Percentiles rank a stretch among this genome's conserved stretches.
Evolutionary conservation across 1,140 invertebrate species (phyloP).

Genomic region (Popillia japonica): DNA sequence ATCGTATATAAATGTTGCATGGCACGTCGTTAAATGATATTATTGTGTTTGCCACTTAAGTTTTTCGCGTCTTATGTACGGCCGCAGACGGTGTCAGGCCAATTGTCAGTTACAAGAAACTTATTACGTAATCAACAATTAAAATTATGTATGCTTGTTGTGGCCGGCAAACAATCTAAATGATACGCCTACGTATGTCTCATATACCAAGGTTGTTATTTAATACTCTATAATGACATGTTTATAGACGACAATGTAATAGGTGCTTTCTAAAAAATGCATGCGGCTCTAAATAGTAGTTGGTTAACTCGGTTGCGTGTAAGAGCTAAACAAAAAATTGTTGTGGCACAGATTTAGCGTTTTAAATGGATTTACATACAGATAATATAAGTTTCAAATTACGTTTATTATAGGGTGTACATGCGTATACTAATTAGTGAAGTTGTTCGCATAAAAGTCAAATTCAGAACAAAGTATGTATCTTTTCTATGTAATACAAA

Average conservation of each 20-base stretch:
- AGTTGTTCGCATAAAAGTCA: too few species aligned
- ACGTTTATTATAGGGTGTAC: too few species aligned
- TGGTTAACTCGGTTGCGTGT: not conserved
- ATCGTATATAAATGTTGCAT: not conserved
- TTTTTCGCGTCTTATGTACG: not conserved
- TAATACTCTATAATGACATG: slow-evolving; percentile 1
- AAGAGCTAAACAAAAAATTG: not conserved
- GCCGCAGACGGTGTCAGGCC: not conserved
- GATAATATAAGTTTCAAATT: not conserved
- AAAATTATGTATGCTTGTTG: slow-evolving; percentile 19
- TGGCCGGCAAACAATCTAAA: slow-evolving; percentile 10
- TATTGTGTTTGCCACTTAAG: not conserved
- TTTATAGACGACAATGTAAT: slow-evolving; percentile 19
- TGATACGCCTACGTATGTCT: slow-evolving; percentile 7
- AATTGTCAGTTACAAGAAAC: slow-evolving; percentile 10
- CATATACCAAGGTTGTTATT: slow-evolving; percentile 11
- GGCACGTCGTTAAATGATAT: not conserved
- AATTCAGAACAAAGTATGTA: too few species aligned
- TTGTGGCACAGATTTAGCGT: slow-evolving; percentile 2
- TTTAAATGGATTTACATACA: not conserved
- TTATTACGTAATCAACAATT: slow-evolving; percentile 12
- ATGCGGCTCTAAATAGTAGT: not conserved
- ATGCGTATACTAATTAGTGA: too few species aligned
- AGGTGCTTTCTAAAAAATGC: slow-evolving; percentile 14
- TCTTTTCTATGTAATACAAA: too few species aligned